Conservation (phyloP, 1,140 invertebrate species). For the Drosophila biarmipes region DNA sequence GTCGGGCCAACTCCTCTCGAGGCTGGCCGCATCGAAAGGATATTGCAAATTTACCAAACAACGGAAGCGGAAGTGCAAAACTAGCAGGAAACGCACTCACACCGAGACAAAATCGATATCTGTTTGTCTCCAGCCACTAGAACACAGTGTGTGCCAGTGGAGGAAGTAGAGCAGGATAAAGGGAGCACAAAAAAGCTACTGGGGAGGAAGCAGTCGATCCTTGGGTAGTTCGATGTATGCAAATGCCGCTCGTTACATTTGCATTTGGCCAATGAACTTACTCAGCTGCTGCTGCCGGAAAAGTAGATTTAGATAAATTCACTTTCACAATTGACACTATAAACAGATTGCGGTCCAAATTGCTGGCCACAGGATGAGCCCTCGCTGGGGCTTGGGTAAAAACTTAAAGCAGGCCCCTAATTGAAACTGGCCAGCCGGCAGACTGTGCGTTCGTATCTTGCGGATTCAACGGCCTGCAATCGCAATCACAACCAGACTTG, state of each 20-base stretch:
- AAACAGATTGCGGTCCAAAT: conserved; percentile 77
- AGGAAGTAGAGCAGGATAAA: conserved; percentile 7
- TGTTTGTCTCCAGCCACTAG: conserved; percentile 35
- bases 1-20: conserved; percentile 15
- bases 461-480: not conserved
- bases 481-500: conserved; percentile 29
- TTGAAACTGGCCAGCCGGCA: conserved; percentile 3
- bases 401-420: conserved; percentile 5
- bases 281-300: conserved; percentile 18
- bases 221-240: conserved; percentile 60
- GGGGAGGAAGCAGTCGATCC: not conserved
- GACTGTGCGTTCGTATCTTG: not conserved
- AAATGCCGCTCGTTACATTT: conserved; percentile 69
- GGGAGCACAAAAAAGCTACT: not conserved
- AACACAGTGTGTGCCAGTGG: conserved; percentile 19
- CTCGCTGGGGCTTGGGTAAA: conserved; percentile 29
- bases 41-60: conserved; percentile 72
- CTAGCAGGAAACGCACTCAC: conserved; percentile 42
- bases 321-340: conserved; percentile 78
- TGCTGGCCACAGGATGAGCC: conserved; percentile 45
- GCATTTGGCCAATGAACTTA: conserved; percentile 60
- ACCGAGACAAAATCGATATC: conserved; percentile 64
- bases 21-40: conserved; percentile 40
- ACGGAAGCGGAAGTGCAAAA: conserved; percentile 69
- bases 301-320: conserved; percentile 75